Base-by-base conservation (phyloP, 2,888 invertebrate genomes). In the Papilio elwesi region DNA sequence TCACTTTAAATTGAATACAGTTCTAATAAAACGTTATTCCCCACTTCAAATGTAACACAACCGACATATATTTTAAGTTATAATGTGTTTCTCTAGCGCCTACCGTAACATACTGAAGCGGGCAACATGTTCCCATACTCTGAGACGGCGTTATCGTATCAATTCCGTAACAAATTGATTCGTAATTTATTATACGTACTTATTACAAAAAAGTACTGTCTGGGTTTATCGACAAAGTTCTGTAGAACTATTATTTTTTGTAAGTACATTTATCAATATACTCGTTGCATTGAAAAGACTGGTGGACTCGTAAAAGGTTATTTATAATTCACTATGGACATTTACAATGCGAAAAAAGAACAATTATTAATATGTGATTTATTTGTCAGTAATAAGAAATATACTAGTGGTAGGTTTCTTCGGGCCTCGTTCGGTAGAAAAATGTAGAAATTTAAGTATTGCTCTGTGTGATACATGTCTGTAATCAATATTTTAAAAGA, bases 1-100 rank as follows among this genome's bases (percentile, higher is more conserved):
- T 76, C 70, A 74, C 74, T 78, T 78, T 77, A 83, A 86, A 88
- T 87, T 88, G 85, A 87, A 87, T 88, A 82, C 80, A 83, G 83
- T 78, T 80, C 78, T 74, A 83, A 81, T 83, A 80, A 79, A 82
- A 71, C 69, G 75, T 75, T 74, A 78, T 80, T 80, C 74, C 74
- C 77, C 75, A 75, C 69, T 74, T 65, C 6, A 65, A 69, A 69
- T 68, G 55, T 74, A 74, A 71, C 64, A 68, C 65, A 72, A 76
- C 65, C 43, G 63, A 71, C 43, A 43, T 53, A 69, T 69, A 69
- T 68, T 72, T 68, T 43, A 74, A 57, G 52, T 68, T 68, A 65
- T 65, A 68, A 57, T 51, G 43, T 73, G 43, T 66, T 66, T 68
- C 11, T 65, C 49, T 57, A 57, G 12, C 51, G 64, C 65, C 57